Base-by-base conservation (phyloP, 2,797 vertebrate genomes). In the Rhodeus uyekii region DNA sequence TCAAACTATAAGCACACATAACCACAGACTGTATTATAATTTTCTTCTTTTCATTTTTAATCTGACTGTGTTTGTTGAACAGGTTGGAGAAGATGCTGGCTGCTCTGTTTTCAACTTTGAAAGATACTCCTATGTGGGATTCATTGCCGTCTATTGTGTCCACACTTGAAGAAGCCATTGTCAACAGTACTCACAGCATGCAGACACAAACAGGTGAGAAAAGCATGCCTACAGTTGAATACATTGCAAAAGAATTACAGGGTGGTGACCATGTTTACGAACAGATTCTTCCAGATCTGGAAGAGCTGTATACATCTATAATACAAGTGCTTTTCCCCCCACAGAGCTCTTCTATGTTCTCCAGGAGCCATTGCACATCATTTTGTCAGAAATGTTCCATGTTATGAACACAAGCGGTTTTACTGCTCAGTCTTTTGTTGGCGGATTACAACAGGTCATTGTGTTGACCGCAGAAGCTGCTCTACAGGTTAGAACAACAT, bases 121-220 rank as follows among this genome's bases (percentile, higher is more conserved):
- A 69, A 46, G 88, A 42, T 73, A 88, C 90, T 55, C 81, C 89
- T n/a, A 10, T 84, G 4, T 91, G 87, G 91, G 76, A 91, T 50
- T 55, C 64, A 6, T 29, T 90, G 42, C 64, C 85, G 1, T 76
- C 86, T 68, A 86, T 80, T 13, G 8, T 92, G 3, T 86, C 88
- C 14, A 24, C 83, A 27, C 44, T 92, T 74, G 92, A 91, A 84
- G 87, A 88, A 65, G 14, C 85, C 55, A 74, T 86, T 0, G 76
- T 39, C 69, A 74, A 13, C 42, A 0, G 82, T 27, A 84, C 89
- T 32, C 86, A 89, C 27, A 86, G 12, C 44, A 72, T 86, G 0
- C 77, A 87, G 78, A 88, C 87, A 65, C 73, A 93, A 81, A 93
- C 88, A 53, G 91, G 95, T 95, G 74, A 93, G 91, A 61, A 18